Evolutionary conservation across 2,113 vertebrate genomes (phyloP), one percentile per base, ranked within the genome.

Genomic region (Clarias gariepinus): DNA sequence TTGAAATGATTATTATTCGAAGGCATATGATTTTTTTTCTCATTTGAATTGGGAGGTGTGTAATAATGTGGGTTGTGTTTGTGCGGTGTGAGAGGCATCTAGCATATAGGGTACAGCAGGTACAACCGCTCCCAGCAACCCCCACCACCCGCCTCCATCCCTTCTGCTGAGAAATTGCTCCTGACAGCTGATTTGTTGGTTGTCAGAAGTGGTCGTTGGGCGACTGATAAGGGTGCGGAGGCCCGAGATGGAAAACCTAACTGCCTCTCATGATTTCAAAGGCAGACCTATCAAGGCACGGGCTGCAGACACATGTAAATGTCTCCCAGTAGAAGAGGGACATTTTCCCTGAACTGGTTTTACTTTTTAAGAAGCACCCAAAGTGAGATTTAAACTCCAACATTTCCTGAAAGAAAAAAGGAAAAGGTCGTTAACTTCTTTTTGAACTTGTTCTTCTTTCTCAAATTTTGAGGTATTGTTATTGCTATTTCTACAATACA

Each of bases 151-250:
- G 21, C 82, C 77, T 84, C 53, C 83, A 66, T 82, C 82, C 58
- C 60, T 36, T 85, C 88, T 83, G 85, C 79, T 92, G 92, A 92
- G 90, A 92, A 92, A 92, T 92, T 91, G 89, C 87, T 88, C 90
- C 90, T 92, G 92, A 92, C 92, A 92, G 91, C 90, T 91, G 92
- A 92, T 92, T 92, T 92, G 92, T 92, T 91, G 91, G 90, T 91
- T 92, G 91, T 92, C 92, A 92, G 92, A 92, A 92, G 89, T 90
- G 87, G 89, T 90, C 91, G 87, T 80, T 74, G 88, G 81, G 77
- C 69, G 47, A 87, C 87, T 89, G 92, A 92, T 92, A 91, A 92
- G 89, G 69, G 86, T 83, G 81, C 76, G 60, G 86, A 87, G 86
- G 86, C 79, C 83, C 28, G 86, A 86, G 88, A 87, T 82, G 86